These are phyloP conservation scores for Microtus pennsylvanicus DNA, from an alignment of 2,113 vertebrate species.

Conservation along the genomic window DNA sequence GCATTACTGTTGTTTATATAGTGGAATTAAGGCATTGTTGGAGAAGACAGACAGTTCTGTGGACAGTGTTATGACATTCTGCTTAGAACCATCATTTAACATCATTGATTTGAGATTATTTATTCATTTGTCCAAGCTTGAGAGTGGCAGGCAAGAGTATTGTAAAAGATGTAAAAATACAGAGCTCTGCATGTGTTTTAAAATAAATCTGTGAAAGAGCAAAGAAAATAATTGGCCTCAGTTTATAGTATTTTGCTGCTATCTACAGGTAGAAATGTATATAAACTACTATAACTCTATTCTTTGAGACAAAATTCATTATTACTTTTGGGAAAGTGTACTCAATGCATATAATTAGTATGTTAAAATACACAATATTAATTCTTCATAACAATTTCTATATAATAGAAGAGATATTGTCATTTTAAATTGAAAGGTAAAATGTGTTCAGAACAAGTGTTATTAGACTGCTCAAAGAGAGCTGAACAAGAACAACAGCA, in stretches of 20 bases:
- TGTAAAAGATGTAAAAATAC: not conserved
- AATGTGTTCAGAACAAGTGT: not conserved
- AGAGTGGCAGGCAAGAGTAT: not conserved
- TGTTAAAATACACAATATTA: not conserved
- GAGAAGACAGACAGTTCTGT: not conserved
- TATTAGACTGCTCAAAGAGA: not conserved
- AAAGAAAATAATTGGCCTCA: not conserved
- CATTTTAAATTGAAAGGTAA: not conserved
- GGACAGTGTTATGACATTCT: not conserved
- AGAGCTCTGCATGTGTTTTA: not conserved
- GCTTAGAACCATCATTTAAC: not conserved
- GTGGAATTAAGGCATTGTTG: not conserved
- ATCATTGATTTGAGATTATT: not conserved
- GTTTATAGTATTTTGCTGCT: conserved; percentile 71
- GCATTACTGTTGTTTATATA: not conserved
- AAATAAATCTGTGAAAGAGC: not conserved
- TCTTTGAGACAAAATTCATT: not conserved
- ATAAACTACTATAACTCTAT: conserved; percentile 13
- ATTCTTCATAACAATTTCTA: not conserved
- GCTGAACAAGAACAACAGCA: not conserved
- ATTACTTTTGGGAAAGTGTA: not conserved
- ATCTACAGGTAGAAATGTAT: conserved; percentile 67
- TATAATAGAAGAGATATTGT: not conserved
- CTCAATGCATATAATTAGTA: not conserved
- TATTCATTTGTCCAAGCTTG: conserved; percentile 5